Evolutionary conservation across 2,888 invertebrate genomes (phyloP).

Genomic region (Aphidius colemani): DNA sequence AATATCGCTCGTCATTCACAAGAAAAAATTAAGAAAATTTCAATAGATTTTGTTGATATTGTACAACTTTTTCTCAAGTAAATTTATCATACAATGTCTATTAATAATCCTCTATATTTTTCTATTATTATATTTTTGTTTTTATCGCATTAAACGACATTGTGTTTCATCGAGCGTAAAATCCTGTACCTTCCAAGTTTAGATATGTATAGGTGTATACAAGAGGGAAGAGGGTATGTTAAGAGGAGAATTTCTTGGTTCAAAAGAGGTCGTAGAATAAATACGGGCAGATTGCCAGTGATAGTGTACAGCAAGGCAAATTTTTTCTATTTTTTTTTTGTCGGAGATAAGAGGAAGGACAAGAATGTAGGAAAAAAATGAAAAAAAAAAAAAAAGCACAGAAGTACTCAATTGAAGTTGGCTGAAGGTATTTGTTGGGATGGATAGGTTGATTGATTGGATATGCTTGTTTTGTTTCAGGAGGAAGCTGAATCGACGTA

Average conservation of each 20-base stretch:
- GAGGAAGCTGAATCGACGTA: slow-evolving; percentile 61
- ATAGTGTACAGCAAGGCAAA: too few relatives aligned
- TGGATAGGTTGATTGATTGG: slow-evolving; percentile 58
- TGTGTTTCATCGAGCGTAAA: slow-evolving; percentile 49
- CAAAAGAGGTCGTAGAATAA: slow-evolving; percentile 38
- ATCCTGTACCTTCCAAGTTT: slow-evolving; percentile 27
- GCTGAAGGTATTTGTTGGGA: slow-evolving; percentile 36
- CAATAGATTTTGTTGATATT: too few relatives aligned
- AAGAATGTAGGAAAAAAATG: too few relatives aligned
- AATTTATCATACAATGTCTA: slow-evolving; percentile 3
- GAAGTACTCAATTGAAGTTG: slow-evolving; percentile 34
- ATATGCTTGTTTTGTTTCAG: slow-evolving; percentile 58
- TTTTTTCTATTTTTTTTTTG: too few relatives aligned
- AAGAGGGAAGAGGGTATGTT: slow-evolving; percentile 34
- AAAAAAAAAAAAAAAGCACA: background rate
- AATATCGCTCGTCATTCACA: background rate
- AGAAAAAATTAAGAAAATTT: background rate
- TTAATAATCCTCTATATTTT: slow-evolving; percentile 5
- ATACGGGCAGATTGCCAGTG: slow-evolving; percentile 27
- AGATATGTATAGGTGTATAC: slow-evolving; percentile 22
- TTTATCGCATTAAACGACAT: background rate
- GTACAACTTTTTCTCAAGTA: background rate
- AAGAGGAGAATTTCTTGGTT: slow-evolving; percentile 41
- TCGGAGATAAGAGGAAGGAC: too few relatives aligned
- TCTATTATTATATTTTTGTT: too few relatives aligned